These are phyloP conservation scores for Perodicticus potto DNA, from an alignment of 2,797 vertebrate species.

Conservation along the genomic window DNA sequence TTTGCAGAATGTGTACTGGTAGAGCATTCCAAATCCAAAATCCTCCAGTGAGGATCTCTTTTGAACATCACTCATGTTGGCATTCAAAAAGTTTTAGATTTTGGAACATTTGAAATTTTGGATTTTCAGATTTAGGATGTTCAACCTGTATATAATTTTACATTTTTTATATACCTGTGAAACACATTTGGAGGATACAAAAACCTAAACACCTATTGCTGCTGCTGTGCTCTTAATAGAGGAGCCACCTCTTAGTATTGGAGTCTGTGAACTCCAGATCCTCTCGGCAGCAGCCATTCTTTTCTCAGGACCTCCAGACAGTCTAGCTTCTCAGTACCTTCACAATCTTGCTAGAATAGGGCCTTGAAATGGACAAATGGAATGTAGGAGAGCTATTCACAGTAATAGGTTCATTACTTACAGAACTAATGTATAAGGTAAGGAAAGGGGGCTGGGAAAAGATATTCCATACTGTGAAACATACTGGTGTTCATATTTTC, in stretches of 20 bases:
- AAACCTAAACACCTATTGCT: not conserved
- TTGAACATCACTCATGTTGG: not conserved
- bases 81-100: not conserved
- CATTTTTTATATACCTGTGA: not conserved
- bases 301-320: not conserved
- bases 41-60: not conserved
- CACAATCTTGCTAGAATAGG: not conserved
- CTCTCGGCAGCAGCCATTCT: not conserved
- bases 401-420: not conserved
- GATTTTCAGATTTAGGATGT: not conserved
- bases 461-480: fast-evolving
- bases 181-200: not conserved
- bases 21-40: not conserved
- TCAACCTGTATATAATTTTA: not conserved
- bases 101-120: not conserved
- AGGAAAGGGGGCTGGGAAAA: not conserved
- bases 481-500: not conserved
- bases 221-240: not conserved
- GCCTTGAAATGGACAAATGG: not conserved
- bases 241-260: fast-evolving
- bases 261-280: not conserved
- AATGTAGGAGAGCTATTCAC: not conserved
- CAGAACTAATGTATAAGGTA: not conserved
- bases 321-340: not conserved
- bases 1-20: not conserved